Conservation (phyloP, 2,797 vertebrate genomes). For the Tokudaia muenninki region DNA sequence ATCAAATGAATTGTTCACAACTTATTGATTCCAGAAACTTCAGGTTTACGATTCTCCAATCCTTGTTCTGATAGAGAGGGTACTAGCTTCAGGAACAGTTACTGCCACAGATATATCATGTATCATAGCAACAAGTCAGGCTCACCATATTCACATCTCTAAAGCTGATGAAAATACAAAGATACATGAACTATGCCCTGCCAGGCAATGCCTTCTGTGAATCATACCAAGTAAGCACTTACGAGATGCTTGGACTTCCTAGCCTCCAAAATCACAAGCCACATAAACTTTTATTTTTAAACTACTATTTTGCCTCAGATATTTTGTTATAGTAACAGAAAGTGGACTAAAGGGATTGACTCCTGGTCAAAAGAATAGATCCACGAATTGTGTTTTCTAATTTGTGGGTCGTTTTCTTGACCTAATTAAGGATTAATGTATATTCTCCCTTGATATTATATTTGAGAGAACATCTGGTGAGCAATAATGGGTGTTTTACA, state of each 20-base stretch:
- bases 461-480: neutral
- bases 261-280: neutral
- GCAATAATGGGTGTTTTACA: neutral
- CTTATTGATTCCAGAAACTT: neutral
- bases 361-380: neutral
- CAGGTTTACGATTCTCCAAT: neutral
- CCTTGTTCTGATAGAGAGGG: neutral
- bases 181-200: neutral
- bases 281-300: neutral
- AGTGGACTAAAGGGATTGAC: neutral
- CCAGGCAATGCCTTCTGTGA: neutral
- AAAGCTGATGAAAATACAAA: neutral
- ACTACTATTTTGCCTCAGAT: neutral
- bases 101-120: neutral
- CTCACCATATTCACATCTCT: neutral
- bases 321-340: neutral
- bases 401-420: conserved; percentile 7
- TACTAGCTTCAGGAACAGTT: neutral
- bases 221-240: neutral
- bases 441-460: neutral
- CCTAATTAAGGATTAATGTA: neutral
- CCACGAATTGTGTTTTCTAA: neutral
- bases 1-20: neutral
- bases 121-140: neutral
- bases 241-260: neutral